A percentile compares a stretch with the other conserved stretches of the same genome.
Evolutionary conservation across 2,888 invertebrate species (phyloP).

Genomic region (Dolichomitus sp.): DNA sequence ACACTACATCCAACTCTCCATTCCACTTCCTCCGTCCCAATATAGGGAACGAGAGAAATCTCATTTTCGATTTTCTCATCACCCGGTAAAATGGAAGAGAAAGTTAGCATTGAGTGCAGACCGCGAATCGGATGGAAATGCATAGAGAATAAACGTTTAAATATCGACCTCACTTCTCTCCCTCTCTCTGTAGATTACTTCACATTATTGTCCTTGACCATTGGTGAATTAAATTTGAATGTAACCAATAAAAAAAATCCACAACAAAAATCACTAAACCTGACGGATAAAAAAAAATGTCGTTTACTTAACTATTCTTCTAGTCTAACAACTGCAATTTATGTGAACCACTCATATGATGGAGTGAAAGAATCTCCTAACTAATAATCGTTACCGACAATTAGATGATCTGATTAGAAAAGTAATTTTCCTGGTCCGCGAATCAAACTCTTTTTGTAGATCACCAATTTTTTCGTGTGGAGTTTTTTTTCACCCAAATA

Average conservation of each 20-base stretch:
- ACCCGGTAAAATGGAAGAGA: constrained; percentile 24
- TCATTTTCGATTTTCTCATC: constrained; percentile 75
- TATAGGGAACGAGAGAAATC: constrained; percentile 74
- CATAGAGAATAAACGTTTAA: neutral
- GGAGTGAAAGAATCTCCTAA: no score
- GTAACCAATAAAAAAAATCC: neutral
- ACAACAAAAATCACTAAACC: neutral
- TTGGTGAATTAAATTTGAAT: neutral
- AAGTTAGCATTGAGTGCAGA: constrained; percentile 5
- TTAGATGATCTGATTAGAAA: no score
- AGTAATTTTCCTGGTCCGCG: no score
- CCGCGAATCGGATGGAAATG: neutral
- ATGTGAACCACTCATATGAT: no score
- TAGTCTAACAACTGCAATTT: neutral
- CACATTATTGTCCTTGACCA: neutral
- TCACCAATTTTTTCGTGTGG: no score
- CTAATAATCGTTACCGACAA: no score
- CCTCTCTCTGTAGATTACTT: neutral
- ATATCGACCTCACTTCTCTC: neutral
- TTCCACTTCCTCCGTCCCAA: constrained; percentile 30
- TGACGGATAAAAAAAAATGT: neutral
- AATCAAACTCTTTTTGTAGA: no score
- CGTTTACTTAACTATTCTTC: neutral
- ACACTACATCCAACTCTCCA: constrained; percentile 25
- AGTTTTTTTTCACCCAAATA: no score